Evolutionary conservation across 64 coral and sea anemone species (phyloP), one percentile per base, ranked within the genome.

Genomic region (Platygyra sinensis): DNA sequence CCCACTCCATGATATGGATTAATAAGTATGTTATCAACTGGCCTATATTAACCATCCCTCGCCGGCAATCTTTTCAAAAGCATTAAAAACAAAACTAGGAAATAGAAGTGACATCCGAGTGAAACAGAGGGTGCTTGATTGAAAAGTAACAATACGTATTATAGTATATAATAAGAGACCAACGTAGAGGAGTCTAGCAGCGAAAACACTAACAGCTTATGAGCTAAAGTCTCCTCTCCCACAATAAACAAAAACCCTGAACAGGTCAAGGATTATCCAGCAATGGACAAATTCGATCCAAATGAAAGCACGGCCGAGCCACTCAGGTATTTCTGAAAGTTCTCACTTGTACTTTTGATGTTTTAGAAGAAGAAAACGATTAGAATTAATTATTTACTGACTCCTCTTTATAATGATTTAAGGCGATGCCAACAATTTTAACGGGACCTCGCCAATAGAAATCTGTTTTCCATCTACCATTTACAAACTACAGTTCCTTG

Each of bases 41-140:
- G 24, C n/a, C 12, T 67, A 69, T 71, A 85, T 85, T 85, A 85
- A 85, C 81, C 63, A 85, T 11, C 63, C 28, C 38, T 85, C 31
- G 38, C 31, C 63, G 81, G 81, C 19, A 27, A 60, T 33, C 81
- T 71, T 85, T 85, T 72, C 62, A 72, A 85, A 85, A 85, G 31
- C 81, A 49, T 42, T 85, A 71, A 85, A 67, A 85, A 85, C 81
- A 85, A 85, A 69, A 85, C 81, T 85, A 85, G 81, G 81, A 85
- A 85, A 85, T 85, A 85, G 39, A 69, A 72, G 22, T 71, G 10
- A 85, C 62, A 85, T 85, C 81, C 81, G 81, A 67, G 81, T 85
- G 63, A 36, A 36, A 64, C 36, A 85, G 63, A 85, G 39, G 81
- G 38, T 38, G n/a, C 71, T 85, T 69, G 62, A 72, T 83, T 64